Conservation (phyloP, 2,113 vertebrate genomes). For the Channa argus region DNA sequence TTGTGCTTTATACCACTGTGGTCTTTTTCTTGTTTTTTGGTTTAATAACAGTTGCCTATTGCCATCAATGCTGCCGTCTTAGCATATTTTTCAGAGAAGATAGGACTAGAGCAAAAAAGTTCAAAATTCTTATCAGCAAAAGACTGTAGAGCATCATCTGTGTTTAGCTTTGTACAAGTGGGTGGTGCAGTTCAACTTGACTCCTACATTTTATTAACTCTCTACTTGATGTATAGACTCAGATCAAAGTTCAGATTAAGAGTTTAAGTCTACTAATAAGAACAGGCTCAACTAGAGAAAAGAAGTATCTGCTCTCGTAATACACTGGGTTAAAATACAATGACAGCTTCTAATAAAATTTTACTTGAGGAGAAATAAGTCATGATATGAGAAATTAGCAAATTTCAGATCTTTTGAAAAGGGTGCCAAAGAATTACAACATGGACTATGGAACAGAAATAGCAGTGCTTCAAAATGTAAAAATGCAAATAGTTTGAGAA, state of each 20-base stretch:
- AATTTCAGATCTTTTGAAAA: not conserved
- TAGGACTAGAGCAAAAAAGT: slow-evolving; percentile 4
- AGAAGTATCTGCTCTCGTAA: not conserved
- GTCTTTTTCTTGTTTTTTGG: slow-evolving; percentile 13
- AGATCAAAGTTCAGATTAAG: not conserved
- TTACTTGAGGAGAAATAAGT: slow-evolving; percentile 12
- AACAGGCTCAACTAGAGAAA: not conserved
- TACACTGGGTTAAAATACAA: slow-evolving; percentile 8
- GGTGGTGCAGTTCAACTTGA: slow-evolving; percentile 1
- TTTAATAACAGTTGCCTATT: slow-evolving; percentile 30
- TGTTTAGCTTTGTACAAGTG: slow-evolving; percentile 5
- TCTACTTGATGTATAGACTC: not conserved
- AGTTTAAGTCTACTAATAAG: not conserved
- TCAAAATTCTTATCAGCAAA: slow-evolving; percentile 7
- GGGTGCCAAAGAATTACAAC: not conserved
- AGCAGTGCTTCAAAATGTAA: too few species aligned
- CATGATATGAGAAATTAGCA: not conserved
- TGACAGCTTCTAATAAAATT: slow-evolving; percentile 3
- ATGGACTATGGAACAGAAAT: not conserved
- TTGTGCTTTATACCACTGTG: not conserved
- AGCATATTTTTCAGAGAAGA: slow-evolving; percentile 12
- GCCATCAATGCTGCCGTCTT: not conserved
- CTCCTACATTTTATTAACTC: not conserved
- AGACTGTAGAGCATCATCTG: not conserved
- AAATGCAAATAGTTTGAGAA: too few species aligned